Percentiles rank a stretch among this genome's conserved stretches.
Conservation (phyloP, 2,797 vertebrate genomes). For the Sebastes dallii region DNA sequence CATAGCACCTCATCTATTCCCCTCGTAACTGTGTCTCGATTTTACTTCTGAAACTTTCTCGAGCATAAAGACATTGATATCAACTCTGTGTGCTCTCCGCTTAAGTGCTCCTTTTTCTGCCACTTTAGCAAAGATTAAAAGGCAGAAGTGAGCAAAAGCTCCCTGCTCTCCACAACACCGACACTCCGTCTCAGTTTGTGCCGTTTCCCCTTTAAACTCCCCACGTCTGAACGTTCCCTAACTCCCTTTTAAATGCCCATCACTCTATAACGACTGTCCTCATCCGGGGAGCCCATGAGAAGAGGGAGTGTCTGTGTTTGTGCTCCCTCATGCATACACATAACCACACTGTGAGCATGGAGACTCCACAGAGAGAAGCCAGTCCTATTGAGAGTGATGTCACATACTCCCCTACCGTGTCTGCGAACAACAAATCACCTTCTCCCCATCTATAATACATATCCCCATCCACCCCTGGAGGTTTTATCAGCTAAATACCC, state of each 20-base stretch:
- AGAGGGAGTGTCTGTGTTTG: conserved; percentile 23
- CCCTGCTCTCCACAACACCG: conserved; percentile 9
- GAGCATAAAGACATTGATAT: conserved; percentile 67
- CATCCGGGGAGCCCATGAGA: conserved; percentile 10
- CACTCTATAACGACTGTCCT: conserved; percentile 27
- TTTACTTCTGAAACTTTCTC: conserved; percentile 62
- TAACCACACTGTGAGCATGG: neutral
- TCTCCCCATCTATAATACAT: conserved; percentile 64
- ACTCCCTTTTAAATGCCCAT: conserved; percentile 48
- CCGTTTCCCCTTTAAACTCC: conserved; percentile 32
- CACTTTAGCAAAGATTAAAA: conserved; percentile 72
- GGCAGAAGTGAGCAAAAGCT: conserved; percentile 38
- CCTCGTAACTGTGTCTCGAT: conserved; percentile 39
- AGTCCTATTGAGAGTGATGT: conserved; percentile 62
- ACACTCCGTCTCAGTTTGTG: conserved; percentile 44
- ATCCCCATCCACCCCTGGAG: conserved; percentile 40
- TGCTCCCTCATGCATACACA: conserved; percentile 39
- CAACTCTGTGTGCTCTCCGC: conserved; percentile 46
- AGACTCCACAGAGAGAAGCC: conserved; percentile 39
- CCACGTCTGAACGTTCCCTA: conserved; percentile 1
- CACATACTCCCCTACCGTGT: conserved; percentile 44
- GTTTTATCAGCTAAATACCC: conserved; percentile 64
- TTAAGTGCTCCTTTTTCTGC: conserved; percentile 65
- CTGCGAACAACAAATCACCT: conserved; percentile 60
- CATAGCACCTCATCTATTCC: conserved; percentile 50